A percentile compares a stretch with the other conserved stretches of the same genome.
Conservation (phyloP, 2,888 invertebrate genomes). For the Leuctra nigra region DNA sequence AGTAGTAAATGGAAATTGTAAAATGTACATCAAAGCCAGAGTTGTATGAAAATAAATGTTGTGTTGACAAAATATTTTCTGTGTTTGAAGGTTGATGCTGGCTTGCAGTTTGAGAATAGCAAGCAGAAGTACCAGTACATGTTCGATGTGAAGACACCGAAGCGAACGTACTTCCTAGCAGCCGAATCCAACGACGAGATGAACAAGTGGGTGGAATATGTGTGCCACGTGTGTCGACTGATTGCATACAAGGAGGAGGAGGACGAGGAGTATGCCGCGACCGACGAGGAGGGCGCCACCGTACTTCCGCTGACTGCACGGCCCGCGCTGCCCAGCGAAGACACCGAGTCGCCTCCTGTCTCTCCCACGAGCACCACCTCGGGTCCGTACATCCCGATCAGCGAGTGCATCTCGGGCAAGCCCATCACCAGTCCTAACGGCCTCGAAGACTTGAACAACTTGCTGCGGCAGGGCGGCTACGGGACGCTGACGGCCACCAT, state of each 20-base stretch:
- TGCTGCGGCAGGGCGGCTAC: conserved; percentile 22
- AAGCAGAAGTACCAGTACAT: conserved; percentile 77
- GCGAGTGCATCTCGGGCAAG: conserved; percentile 81
- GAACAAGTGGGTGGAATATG: conserved; percentile 92
- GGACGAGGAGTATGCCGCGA: conserved; percentile 30
- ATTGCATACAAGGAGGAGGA: conserved; percentile 57
- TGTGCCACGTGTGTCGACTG: conserved; percentile 86
- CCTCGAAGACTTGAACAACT: conserved; percentile 26
- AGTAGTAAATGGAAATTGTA: too few species aligned
- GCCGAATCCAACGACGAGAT: conserved; percentile 89
- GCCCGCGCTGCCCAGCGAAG: neutral
- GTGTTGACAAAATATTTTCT: too few species aligned
- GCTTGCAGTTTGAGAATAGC: conserved; percentile 72
- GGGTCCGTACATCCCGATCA: conserved; percentile 86
- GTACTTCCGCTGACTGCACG: neutral
- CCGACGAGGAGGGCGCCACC: conserved; percentile 19
- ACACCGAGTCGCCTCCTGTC: conserved; percentile 51
- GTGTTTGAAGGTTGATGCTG: conserved; percentile 66
- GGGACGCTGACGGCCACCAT: conserved; percentile 8
- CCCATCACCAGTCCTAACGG: conserved; percentile 34
- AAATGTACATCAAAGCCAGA: too few species aligned
- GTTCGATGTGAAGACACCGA: conserved; percentile 84
- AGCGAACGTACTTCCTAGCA: conserved; percentile 85
- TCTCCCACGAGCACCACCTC: conserved; percentile 56
- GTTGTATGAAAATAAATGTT: too few species aligned